A percentile compares a stretch with the other conserved stretches of the same genome.
These are phyloP conservation scores for Deroptyus accipitrinus DNA, from an alignment of 2,113 vertebrate genomes.

Conservation along the genomic window DNA sequence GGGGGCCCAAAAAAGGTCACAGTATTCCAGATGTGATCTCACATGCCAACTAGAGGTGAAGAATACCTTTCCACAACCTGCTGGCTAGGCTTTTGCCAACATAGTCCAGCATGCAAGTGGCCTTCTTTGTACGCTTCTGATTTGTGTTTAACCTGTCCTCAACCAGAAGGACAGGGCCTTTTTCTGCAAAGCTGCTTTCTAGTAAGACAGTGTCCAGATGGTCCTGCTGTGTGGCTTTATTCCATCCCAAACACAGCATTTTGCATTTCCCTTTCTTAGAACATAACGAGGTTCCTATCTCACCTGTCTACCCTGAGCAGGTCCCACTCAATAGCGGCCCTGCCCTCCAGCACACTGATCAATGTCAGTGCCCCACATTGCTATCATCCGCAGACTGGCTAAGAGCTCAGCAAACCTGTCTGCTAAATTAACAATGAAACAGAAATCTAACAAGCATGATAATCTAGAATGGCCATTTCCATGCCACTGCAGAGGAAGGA, in stretches of 20 bases:
- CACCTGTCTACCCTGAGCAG: not conserved
- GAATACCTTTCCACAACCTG: not conserved
- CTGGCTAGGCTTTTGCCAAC: not conserved
- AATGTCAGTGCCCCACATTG: accelerated
- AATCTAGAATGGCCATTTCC: not conserved
- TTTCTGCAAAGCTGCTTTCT: not conserved
- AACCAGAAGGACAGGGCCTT: not conserved
- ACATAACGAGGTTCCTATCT: not conserved
- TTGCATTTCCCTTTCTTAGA: not conserved
- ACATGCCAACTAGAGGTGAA: not conserved
- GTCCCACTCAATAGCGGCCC: not conserved
- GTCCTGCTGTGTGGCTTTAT: not conserved
- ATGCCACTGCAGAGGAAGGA: not conserved
- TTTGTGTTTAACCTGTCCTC: not conserved
- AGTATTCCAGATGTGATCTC: not conserved
- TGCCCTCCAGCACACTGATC: not conserved
- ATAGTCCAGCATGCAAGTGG: not conserved
- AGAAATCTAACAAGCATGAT: not conserved
- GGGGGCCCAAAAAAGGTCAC: not conserved
- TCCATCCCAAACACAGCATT: not conserved
- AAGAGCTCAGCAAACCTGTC: not conserved
- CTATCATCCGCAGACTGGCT: not conserved
- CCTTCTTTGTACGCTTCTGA: not conserved
- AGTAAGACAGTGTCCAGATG: accelerated
- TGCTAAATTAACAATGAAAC: not conserved